These are phyloP conservation scores for Hirtodrosophila cameraria DNA, from an alignment of 2,888 invertebrate species.

Conservation along the genomic window DNA sequence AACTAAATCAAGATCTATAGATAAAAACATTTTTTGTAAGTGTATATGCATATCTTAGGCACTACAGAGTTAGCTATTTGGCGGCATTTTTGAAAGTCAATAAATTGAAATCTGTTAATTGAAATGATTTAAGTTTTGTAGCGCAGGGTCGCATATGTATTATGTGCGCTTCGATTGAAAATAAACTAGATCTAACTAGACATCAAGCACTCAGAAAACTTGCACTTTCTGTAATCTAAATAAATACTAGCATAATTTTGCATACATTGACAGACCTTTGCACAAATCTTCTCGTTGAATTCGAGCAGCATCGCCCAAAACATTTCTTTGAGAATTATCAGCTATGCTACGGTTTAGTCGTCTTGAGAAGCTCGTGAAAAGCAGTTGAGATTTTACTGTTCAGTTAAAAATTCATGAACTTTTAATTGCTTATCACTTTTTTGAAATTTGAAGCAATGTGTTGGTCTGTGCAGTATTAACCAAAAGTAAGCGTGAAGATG, in stretches of 20 bases:
- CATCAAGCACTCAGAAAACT: background rate
- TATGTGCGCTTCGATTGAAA: background rate
- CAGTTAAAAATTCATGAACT: too few relatives aligned
- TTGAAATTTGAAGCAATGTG: too few relatives aligned
- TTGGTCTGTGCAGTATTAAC: too few relatives aligned
- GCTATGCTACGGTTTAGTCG: conserved; percentile 56
- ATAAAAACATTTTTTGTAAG: too few relatives aligned
- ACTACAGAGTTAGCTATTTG: conserved; percentile 9
- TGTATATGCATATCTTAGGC: too few relatives aligned
- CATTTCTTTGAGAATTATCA: conserved; percentile 59
- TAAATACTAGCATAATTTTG: conserved; percentile 19
- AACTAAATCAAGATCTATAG: too few relatives aligned
- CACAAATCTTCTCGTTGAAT: conserved; percentile 2
- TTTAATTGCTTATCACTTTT: too few relatives aligned
- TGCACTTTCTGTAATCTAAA: background rate
- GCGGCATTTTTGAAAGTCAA: conserved; percentile 28
- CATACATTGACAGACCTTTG: background rate
- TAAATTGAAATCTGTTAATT: conserved; percentile 50
- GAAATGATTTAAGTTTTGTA: conserved; percentile 55
- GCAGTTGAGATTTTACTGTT: conserved; percentile 8
- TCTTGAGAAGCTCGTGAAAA: conserved; percentile 26
- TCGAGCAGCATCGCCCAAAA: conserved; percentile 12
- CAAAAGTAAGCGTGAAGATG: too few relatives aligned
- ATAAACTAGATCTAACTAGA: conserved; percentile 33
- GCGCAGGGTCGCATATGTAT: conserved; percentile 44